Conservation (phyloP, 1,140 invertebrate genomes). For the Pinna nobilis region DNA sequence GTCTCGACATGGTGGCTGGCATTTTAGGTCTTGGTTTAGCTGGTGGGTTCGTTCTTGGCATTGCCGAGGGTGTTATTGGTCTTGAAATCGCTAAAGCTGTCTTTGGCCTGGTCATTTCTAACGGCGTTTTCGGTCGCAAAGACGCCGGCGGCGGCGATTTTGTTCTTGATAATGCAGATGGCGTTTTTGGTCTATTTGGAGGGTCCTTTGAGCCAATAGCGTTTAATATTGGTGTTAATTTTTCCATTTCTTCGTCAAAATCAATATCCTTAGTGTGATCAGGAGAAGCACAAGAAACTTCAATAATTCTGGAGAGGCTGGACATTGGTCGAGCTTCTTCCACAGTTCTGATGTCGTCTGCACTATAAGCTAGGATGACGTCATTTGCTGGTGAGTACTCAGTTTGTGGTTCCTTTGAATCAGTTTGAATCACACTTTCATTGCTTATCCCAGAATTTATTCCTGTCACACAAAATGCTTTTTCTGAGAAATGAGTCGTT, state of each 20-base stretch:
- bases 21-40: background rate
- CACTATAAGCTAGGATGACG: background rate
- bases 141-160: background rate
- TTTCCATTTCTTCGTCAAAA: slow-evolving; percentile 7
- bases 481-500: slow-evolving; percentile 27
- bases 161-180: too few relatives aligned
- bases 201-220: too few relatives aligned
- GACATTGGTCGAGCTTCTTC: slow-evolving; percentile 23
- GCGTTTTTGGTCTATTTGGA: too few relatives aligned
- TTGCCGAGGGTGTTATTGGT: slow-evolving; percentile 7
- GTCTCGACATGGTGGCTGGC: too few relatives aligned
- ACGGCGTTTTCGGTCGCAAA: background rate
- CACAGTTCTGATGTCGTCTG: too few relatives aligned
- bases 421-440: background rate
- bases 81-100: background rate
- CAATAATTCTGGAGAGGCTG: slow-evolving; percentile 37
- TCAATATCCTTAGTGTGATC: slow-evolving; percentile 34
- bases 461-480: slow-evolving; percentile 42
- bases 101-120: background rate
- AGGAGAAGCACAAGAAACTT: slow-evolving; percentile 39
- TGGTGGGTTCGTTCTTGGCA: background rate
- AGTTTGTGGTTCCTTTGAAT: slow-evolving; percentile 9
- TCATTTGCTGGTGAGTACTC: slow-evolving; percentile 25
- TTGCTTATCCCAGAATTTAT: slow-evolving; percentile 11
- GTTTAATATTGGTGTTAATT: too few relatives aligned